Conservation (phyloP, 2,113 vertebrate species). For the Apus apus region DNA sequence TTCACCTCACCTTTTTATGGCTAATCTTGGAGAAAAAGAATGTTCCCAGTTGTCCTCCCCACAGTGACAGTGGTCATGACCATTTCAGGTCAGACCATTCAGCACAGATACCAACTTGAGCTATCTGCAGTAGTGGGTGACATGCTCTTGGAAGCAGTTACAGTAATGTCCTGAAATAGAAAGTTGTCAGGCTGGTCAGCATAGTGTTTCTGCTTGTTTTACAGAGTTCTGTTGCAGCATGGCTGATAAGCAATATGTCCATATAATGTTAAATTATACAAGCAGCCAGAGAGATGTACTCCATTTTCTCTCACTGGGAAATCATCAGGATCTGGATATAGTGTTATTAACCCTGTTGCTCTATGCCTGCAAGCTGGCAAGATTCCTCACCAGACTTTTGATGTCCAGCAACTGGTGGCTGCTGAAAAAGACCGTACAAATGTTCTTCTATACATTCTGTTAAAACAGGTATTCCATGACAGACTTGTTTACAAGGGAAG, state of each 20-base stretch:
- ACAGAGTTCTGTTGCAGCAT: neutral
- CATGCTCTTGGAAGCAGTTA: neutral
- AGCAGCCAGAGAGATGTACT: neutral
- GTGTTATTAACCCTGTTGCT: neutral
- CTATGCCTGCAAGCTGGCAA: neutral
- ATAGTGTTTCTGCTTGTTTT: neutral
- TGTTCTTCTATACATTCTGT: neutral
- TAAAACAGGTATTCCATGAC: neutral
- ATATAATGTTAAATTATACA: neutral
- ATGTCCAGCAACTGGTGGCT: neutral
- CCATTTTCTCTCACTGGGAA: neutral
- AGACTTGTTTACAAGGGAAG: neutral
- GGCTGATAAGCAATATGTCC: neutral
- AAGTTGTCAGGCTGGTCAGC: neutral
- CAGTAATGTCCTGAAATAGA: neutral
- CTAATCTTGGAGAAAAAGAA: neutral
- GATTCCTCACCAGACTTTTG: neutral
- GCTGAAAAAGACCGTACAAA: neutral
- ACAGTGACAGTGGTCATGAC: neutral
- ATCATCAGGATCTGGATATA: neutral
- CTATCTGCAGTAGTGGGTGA: neutral
- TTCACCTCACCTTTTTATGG: neutral
- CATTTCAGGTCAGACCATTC: neutral
- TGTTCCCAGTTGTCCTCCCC: neutral
- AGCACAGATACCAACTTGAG: neutral